Conservation (phyloP, 1,140 invertebrate species). For the Drosophila yakuba region DNA sequence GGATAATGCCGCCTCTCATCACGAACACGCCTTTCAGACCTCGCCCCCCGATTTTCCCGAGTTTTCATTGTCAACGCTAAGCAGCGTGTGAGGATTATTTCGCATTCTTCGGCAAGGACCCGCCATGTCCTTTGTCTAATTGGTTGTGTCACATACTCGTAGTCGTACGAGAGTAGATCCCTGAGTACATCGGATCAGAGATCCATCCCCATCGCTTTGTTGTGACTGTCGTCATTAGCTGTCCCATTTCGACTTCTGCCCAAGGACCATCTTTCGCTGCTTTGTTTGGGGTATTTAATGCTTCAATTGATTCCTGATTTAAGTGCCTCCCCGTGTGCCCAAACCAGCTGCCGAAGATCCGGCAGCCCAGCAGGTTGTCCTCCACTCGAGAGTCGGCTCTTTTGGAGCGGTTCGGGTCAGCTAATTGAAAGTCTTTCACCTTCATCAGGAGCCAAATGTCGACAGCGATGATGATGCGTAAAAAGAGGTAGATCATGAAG, state of each 20-base stretch:
- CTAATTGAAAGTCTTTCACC: conserved; percentile 54
- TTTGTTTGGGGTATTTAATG: conserved; percentile 78
- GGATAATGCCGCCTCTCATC: conserved; percentile 65
- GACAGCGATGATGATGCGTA: conserved; percentile 17
- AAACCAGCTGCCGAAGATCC: conserved; percentile 41
- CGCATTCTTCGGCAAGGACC: conserved; percentile 58
- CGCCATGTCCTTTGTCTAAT: conserved; percentile 73
- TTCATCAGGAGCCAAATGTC: conserved; percentile 22
- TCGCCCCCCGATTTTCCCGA: conserved; percentile 26
- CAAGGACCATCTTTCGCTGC: conserved; percentile 35
- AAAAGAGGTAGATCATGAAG: conserved; percentile 31
- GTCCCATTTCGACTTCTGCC: conserved; percentile 34
- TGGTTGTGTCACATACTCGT: conserved; percentile 69
- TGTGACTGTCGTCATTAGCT: conserved; percentile 62
- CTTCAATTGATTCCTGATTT: conserved; percentile 79
- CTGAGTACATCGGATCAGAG: conserved; percentile 1
- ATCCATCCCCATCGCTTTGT: conserved; percentile 25
- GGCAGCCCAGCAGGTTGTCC: conserved; percentile 13
- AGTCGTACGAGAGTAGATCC: conserved; percentile 22
- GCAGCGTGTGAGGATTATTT: conserved; percentile 78
- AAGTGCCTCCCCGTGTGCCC: conserved; percentile 50
- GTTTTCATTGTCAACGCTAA: conserved; percentile 67
- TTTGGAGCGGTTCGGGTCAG: conserved; percentile 23
- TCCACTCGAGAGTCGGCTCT: conserved; percentile 18
- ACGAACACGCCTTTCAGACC: conserved; percentile 49